Conservation (phyloP, 2,888 invertebrate genomes). For the Drepana falcataria region DNA sequence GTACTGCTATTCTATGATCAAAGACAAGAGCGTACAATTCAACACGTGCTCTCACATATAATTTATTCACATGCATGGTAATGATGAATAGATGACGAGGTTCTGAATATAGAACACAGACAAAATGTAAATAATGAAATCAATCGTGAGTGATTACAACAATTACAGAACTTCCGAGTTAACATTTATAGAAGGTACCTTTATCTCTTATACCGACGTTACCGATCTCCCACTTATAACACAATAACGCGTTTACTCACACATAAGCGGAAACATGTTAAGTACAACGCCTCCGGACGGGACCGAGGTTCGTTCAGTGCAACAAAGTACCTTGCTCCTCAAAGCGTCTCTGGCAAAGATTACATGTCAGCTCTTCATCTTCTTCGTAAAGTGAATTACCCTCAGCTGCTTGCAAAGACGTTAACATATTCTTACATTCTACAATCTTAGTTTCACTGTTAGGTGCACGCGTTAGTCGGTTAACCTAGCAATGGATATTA, state of each 20-base stretch:
- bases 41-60: slow-evolving; percentile 49
- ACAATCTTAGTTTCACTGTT: slow-evolving; percentile 34
- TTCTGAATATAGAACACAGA: slow-evolving; percentile 34
- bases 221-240: slow-evolving; percentile 49
- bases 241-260: slow-evolving; percentile 78
- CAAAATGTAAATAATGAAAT: slow-evolving; percentile 9
- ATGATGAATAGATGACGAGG: slow-evolving; percentile 39
- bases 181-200: slow-evolving; percentile 19
- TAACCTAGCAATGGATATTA: slow-evolving; percentile 1
- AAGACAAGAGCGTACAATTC: slow-evolving; percentile 41
- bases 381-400: slow-evolving; percentile 81
- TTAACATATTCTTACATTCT: slow-evolving; percentile 72
- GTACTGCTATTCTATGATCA: slow-evolving; percentile 39
- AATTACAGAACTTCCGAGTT: slow-evolving; percentile 31
- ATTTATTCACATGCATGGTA: slow-evolving; percentile 48
- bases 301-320: slow-evolving; percentile 55
- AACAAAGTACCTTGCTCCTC: slow-evolving; percentile 85
- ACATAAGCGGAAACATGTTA: slow-evolving; percentile 71
- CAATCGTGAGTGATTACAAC: slow-evolving; percentile 30
- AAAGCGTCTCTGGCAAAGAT: slow-evolving; percentile 87
- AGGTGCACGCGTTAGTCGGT: slow-evolving; percentile 5
- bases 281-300: slow-evolving; percentile 65
- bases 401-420: slow-evolving; percentile 83
- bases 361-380: slow-evolving; percentile 84
- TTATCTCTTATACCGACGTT: slow-evolving; percentile 34